phyloP scores from a whole-genome alignment of 1,140 invertebrate species.

The Formica exsecta region DNA sequence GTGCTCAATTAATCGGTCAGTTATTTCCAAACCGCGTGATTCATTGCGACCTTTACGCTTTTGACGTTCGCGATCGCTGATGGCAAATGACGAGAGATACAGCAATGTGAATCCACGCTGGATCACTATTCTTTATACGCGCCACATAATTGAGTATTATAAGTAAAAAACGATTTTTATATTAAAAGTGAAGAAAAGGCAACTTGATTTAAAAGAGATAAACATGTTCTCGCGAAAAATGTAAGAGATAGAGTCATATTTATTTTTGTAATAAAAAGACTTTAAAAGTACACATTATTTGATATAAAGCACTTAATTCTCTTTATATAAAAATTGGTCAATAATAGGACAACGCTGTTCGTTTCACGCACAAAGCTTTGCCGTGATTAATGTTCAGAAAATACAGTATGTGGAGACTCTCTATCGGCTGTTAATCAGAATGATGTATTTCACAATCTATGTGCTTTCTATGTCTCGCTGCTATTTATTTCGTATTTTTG shows the following conservation, averaged over 20 bases:
- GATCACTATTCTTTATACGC: not conserved
- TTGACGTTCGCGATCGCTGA: not conserved
- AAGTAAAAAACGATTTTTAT: not conserved
- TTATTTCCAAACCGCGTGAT: constrained; percentile 49
- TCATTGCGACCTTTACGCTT: constrained; percentile 43
- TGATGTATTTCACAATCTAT: not conserved
- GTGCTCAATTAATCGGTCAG: constrained; percentile 52
- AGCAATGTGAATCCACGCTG: not conserved
- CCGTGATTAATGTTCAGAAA: constrained; percentile 6
- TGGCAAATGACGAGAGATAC: not conserved
- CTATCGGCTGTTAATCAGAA: not conserved
- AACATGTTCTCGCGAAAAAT: not conserved
- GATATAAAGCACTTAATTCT: constrained; percentile 2
- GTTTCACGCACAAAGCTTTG: not conserved
- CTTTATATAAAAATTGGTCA: constrained; percentile 28
- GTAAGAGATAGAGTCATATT: not conserved
- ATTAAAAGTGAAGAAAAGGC: not conserved
- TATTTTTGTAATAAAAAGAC: constrained; percentile 2
- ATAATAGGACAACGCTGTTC: not conserved
- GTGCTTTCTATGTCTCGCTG: not conserved
- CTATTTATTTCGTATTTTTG: not conserved
- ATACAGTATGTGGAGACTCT: not conserved
- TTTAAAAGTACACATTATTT: not conserved
- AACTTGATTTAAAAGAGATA: not conserved
- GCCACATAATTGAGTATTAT: not conserved